These are phyloP conservation scores for Latrodectus geometricus DNA, from an alignment of 1,140 invertebrate species.

Conservation along the genomic window DNA sequence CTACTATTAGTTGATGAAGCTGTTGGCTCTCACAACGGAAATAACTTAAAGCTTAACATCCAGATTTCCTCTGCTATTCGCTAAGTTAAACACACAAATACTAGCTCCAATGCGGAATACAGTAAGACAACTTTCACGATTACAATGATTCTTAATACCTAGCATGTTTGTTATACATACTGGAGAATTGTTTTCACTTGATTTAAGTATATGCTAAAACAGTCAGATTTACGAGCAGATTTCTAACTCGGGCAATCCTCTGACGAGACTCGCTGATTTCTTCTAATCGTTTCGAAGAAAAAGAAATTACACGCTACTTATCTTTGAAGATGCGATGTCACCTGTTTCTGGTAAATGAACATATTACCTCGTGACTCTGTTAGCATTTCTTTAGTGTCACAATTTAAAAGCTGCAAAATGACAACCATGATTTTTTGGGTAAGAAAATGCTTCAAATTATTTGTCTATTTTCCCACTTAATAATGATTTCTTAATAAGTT, in stretches of 20 bases:
- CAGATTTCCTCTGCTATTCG: not conserved
- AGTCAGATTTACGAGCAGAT: constrained; percentile 47
- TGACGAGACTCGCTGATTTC: constrained; percentile 1
- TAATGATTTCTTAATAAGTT: too few species aligned
- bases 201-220: constrained; percentile 33
- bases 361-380: constrained; percentile 17
- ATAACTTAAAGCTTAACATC: not conserved
- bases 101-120: not conserved
- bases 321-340: constrained; percentile 49
- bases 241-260: not conserved
- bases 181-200: constrained; percentile 19
- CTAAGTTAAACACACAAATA: not conserved
- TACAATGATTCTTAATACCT: not conserved
- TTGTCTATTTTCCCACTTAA: not conserved
- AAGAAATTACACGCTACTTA: constrained; percentile 45
- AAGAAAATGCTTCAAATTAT: not conserved
- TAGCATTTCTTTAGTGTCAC: constrained; percentile 14
- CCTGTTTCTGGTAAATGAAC: constrained; percentile 39
- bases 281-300: constrained; percentile 30
- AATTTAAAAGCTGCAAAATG: not conserved
- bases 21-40: not conserved
- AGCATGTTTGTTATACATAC: not conserved
- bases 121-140: not conserved
- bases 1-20: not conserved
- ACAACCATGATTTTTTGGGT: constrained; percentile 40